Base-by-base conservation (phyloP, 2,113 vertebrate species). In the Pungitius pungitius region DNA sequence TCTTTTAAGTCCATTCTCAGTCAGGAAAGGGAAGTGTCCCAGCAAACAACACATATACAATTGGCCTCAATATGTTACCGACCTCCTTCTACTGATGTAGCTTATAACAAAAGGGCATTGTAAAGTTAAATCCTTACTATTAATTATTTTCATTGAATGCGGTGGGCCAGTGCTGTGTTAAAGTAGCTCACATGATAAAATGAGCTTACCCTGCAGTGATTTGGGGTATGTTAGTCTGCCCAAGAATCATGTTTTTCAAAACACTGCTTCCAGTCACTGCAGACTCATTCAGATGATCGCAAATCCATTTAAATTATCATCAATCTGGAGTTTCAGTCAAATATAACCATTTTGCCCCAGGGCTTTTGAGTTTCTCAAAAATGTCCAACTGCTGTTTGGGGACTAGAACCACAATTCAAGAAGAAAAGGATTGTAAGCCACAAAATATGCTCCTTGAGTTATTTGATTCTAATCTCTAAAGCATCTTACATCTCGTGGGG, bases 201-300 rank as follows among this genome's bases (percentile, higher is more conserved):
- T 18, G 17, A 14, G 18, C 56, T 45, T 51, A 81, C 15, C 8
- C 17, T 20, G 39, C 17, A 55, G 14, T 45, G 2, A 35, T 51
- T 26, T 51, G 24, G 56, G 20, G 22, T 54, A 76, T 71, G 67
- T 45, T n/a, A 62, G 14, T 37, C 45, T 58, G 10, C 14, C 51
- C 24, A n/a, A n/a, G n/a, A n/a, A n/a, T n/a, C n/a, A n/a, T n/a
- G n/a, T n/a, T n/a, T n/a, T n/a, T n/a, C n/a, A n/a, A n/a, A n/a
- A n/a, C n/a, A n/a, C n/a, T n/a, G n/a, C n/a, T n/a, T n/a, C 61
- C 54, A 11, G n/a, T 71, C 10, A 45, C 56, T 42, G 59, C 47
- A 61, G 66, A 56, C 37, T 70, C 35, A 51, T 66, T 68, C 55
- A 40, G 27, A 49, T 30, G 40, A 55, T 69, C 45, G 47, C 47